Base-by-base conservation (phyloP, 2,888 invertebrate genomes). In the Erannis defoliaria region DNA sequence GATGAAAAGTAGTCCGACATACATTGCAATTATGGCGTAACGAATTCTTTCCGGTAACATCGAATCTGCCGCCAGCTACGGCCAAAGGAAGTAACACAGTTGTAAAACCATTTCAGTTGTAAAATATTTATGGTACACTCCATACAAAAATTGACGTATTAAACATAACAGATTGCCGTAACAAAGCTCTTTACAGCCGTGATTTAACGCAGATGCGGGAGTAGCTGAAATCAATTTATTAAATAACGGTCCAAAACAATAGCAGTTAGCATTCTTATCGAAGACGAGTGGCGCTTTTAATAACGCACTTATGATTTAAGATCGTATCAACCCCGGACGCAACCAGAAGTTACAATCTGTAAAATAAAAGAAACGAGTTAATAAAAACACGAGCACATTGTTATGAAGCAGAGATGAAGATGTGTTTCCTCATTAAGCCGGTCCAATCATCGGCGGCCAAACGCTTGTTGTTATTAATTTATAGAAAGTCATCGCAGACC, bases 401-500 rank as follows among this genome's bases (percentile, higher is more conserved):
- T 76, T 69, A 77, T 78, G 77, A 73, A 68, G 75, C 77, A 75
- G 74, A 82, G 85, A 91, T 89, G 85, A 89, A 90, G 90, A 85
- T 80, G 78, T 79, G 84, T 48, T 85, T 84, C 88, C 84, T 91
- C 88, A 92, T 92, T 92, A 91, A 87, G 78, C 74, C 75, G 73
- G 76, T 67, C 85, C 88, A 89, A 89, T 91, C 90, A 82, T 85
- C 81, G 81, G 77, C 74, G 80, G 80, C 82, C 82, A 77, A 71
- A 69, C 70, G 81, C 78, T 84, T 85, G 88, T 90, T 89, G 88
- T 92, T 93, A 92, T 91, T 90, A 90, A 92, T 91, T 89, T 93
- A 90, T 92, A 90, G 91, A 92, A 90, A 93, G 93, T 93, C 93
- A 93, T 91, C 88, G 85, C 83, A 74, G 68, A 76, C 75, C 90